Evolutionary conservation across 2,797 vertebrate species (phyloP).

Genomic region (Lindbergichthys nudifrons): DNA sequence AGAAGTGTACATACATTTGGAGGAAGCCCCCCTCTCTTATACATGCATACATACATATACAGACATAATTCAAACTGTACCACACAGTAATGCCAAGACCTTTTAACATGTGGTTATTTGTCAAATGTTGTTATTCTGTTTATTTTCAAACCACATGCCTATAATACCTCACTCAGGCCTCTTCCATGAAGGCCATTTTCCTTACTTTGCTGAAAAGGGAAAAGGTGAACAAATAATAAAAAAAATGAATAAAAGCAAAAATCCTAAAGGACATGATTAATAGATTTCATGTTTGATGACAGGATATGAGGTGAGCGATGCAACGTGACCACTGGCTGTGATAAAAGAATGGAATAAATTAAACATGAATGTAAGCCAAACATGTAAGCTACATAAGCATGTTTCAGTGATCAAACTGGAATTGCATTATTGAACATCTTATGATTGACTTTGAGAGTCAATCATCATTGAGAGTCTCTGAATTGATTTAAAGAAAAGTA

Average conservation of each 20-base stretch:
- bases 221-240: constrained; percentile 35
- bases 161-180: constrained; percentile 36
- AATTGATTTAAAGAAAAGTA: background rate
- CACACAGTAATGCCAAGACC: constrained; percentile 2
- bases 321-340: background rate
- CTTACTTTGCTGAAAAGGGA: constrained; percentile 41
- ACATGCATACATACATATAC: constrained; percentile 3
- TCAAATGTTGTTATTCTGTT: constrained; percentile 15
- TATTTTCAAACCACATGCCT: constrained; percentile 45
- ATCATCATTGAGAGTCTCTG: background rate
- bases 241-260: background rate
- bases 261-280: background rate
- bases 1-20: background rate
- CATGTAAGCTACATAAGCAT: too few relatives aligned
- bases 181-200: constrained; percentile 1
- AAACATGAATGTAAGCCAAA: background rate
- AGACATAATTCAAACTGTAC: background rate
- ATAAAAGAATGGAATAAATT: background rate
- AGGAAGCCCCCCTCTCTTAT: background rate
- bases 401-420: background rate
- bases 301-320: background rate
- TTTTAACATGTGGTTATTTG: background rate
- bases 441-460: background rate
- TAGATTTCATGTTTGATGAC: background rate
- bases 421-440: background rate